Evolutionary conservation across 1,140 invertebrate genomes (phyloP).

Genomic region (Euschistus heros): DNA sequence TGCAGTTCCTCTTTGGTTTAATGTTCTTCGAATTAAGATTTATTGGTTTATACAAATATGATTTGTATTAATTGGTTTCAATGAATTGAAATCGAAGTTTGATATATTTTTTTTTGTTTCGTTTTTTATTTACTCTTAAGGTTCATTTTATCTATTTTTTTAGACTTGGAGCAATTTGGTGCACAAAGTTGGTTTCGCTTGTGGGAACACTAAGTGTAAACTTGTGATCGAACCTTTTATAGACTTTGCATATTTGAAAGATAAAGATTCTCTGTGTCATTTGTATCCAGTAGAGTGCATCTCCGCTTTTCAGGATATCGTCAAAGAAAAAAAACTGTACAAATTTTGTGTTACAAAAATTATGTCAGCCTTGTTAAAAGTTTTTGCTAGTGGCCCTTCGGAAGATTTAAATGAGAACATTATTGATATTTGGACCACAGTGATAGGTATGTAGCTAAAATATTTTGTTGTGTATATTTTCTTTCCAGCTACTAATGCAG

Average conservation of each 20-base stretch:
- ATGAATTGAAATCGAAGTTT: too few species aligned
- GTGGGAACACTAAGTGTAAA: neutral
- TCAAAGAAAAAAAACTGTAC: neutral
- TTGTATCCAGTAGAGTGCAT: neutral
- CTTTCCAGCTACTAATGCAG: neutral
- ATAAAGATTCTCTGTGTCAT: neutral
- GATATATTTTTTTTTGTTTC: too few species aligned
- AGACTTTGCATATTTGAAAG: neutral
- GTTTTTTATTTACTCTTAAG: too few species aligned
- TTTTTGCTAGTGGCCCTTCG: neutral
- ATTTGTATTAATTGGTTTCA: too few species aligned
- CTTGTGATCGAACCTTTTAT: neutral
- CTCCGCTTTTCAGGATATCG: neutral
- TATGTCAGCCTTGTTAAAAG: neutral
- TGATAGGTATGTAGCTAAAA: neutral
- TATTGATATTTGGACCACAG: neutral
- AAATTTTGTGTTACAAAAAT: neutral
- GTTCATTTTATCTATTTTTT: neutral
- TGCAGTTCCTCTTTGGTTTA: too few species aligned
- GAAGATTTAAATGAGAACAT: neutral
- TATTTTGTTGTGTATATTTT: neutral
- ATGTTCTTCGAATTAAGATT: too few species aligned
- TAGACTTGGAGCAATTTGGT: constrained; percentile 2
- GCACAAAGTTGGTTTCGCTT: neutral
- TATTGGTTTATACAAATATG: too few species aligned